Evolutionary conservation across 2,113 vertebrate species (phyloP).

Genomic region (Oplegnathus fasciatus): DNA sequence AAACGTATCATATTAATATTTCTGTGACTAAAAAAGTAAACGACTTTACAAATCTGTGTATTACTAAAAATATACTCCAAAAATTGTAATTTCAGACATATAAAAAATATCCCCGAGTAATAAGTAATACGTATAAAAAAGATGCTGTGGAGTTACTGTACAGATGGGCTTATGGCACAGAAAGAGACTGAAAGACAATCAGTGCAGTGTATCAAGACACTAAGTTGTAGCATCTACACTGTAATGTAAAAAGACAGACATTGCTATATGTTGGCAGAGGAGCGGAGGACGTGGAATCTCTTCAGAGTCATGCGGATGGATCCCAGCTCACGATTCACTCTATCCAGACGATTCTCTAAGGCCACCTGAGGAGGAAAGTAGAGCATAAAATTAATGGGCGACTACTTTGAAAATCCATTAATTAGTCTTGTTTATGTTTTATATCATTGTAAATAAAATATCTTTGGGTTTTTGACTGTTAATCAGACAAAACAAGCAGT

Average conservation of each 20-base stretch:
- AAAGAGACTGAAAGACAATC: conserved; percentile 56
- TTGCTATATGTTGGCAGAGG: conserved; percentile 91
- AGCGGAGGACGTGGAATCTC: conserved; percentile 92
- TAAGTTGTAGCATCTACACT: conserved; percentile 38
- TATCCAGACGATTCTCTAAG: conserved; percentile 94
- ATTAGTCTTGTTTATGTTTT: not conserved
- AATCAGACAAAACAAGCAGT: too few relatives aligned
- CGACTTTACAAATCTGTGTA: conserved; percentile 80
- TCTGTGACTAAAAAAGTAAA: conserved; percentile 80
- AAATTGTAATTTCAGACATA: conserved; percentile 74
- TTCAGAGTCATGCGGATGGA: conserved; percentile 97
- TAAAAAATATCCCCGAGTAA: conserved; percentile 83
- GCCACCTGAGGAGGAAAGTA: conserved; percentile 85
- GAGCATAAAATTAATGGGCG: not conserved
- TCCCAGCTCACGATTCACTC: conserved; percentile 91
- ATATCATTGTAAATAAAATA: too few relatives aligned
- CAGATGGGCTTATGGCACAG: conserved; percentile 71
- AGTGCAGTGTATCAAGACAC: conserved; percentile 45
- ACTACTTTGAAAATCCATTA: not conserved
- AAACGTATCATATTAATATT: conserved; percentile 66
- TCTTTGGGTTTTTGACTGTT: too few relatives aligned
- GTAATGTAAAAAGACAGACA: conserved; percentile 57
- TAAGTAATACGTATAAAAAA: conserved; percentile 72
- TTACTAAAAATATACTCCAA: conserved; percentile 84
- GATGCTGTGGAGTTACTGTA: conserved; percentile 63